phyloP scores from a whole-genome alignment of 2,888 invertebrate genomes.

The Volucella inanis region DNA sequence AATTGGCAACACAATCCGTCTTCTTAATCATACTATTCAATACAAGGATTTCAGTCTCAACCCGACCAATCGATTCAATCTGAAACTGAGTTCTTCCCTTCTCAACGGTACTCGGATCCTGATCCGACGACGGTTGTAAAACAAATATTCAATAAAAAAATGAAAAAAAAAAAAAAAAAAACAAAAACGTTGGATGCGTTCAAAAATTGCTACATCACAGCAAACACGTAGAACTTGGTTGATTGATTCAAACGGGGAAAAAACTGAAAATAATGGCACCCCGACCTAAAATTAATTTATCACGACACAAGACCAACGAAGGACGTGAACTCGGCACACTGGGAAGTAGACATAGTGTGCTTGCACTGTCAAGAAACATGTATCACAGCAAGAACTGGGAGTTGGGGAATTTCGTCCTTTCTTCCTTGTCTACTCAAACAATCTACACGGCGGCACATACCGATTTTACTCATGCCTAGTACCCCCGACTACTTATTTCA shows the following conservation, averaged over 20 bases:
- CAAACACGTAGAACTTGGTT: constrained; percentile 40
- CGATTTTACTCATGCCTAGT: no score
- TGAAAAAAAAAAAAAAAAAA: constrained; percentile 15
- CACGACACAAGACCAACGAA: not conserved
- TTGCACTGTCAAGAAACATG: not conserved
- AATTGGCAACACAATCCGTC: not conserved
- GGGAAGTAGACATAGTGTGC: not conserved
- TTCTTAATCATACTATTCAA: constrained; percentile 2
- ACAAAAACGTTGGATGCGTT: no score
- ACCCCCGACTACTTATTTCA: constrained; percentile 2
- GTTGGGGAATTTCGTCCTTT: constrained; percentile 7
- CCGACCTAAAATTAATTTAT: constrained; percentile 53
- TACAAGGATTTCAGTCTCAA: not conserved
- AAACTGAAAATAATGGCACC: constrained; percentile 50
- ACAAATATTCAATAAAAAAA: constrained; percentile 9
- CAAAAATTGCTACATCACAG: constrained; percentile 49
- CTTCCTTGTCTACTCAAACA: constrained; percentile 2
- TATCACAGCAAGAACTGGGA: not conserved
- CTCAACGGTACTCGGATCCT: not conserved
- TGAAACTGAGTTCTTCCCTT: not conserved
- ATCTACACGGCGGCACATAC: not conserved
- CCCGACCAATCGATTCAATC: not conserved
- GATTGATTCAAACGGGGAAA: constrained; percentile 51
- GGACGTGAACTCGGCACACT: not conserved
- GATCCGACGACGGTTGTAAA: not conserved